Evolutionary conservation across 2,888 invertebrate species (phyloP), one percentile per base, ranked within the genome.

Genomic region (Shargacucullia verbasci): DNA sequence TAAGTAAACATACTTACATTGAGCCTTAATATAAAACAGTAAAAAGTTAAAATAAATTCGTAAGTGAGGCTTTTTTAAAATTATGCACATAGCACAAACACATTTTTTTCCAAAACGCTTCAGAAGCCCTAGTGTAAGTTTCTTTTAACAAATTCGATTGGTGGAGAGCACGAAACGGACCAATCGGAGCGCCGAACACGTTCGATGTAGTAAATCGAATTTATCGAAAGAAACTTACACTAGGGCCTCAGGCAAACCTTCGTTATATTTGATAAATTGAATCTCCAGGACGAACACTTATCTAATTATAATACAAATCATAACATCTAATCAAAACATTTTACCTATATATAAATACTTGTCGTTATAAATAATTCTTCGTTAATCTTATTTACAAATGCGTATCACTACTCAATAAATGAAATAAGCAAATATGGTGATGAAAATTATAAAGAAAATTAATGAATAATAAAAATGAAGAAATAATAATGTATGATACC

Each of bases 321-420:
- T 20, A 48, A 33, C 39, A 29, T 44, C 39, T 60, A 67, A 46
- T 55, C 41, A 39, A 53, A 59, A 70, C 33, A 34, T 13, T 59
- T 46, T 53, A 46, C 39, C 12, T 58, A 59, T 41, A 61, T 59
- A 70, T 72, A 66, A 79, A 78, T 70, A 76, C 68, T 57, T 71
- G 54, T 58, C 40, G 35, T 53, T 61, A 52, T 59, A 64, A 66
- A 75, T 75, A 43, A 57, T 50, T 66, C 50, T 50, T 43, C 29
- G 43, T 37, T 47, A 54, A 57, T 47, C 39, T 65, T 82, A 82
- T 82, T 73, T 82, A 82, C 82, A 83, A 81, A 81, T 78, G 78
- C 78, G 58, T 54, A 59, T 54, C n/a, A 40, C 53, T 66, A 55
- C 38, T 58, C 50, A 37, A 57, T 47, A 49, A 41, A 49, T 54